Conservation (phyloP, 1,140 invertebrate species). For the Hylyphantes graminicola region DNA sequence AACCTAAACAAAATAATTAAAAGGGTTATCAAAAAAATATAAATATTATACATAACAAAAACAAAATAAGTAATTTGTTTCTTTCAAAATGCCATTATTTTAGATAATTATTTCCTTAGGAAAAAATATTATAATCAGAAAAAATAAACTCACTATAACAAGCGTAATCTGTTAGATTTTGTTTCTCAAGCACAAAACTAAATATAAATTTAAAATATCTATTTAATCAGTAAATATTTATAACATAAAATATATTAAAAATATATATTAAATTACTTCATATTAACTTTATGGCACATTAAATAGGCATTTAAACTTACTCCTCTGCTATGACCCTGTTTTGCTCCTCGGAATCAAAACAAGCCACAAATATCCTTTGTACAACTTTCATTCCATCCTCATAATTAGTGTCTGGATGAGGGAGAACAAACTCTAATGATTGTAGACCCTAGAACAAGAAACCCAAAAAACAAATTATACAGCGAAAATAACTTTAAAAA, state of each 20-base stretch:
- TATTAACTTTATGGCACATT: neutral
- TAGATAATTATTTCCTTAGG: too few species aligned
- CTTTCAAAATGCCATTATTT: too few species aligned
- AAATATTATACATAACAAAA: neutral
- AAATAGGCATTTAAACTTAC: slow-evolving; percentile 62
- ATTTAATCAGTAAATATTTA: too few species aligned
- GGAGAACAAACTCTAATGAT: slow-evolving; percentile 76
- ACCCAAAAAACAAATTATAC: neutral
- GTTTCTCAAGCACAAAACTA: too few species aligned
- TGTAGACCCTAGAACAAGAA: slow-evolving; percentile 72
- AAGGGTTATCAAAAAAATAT: neutral
- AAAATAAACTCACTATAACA: too few species aligned
- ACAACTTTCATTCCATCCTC: slow-evolving; percentile 74
- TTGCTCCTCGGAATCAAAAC: slow-evolving; percentile 73
- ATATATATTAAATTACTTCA: too few species aligned
- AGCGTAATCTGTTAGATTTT: too few species aligned
- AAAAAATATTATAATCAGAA: too few species aligned
- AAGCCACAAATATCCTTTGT: slow-evolving; percentile 81
- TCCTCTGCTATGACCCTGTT: slow-evolving; percentile 65
- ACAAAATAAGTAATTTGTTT: too few species aligned
- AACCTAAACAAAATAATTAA: slow-evolving; percentile 66
- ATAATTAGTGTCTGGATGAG: slow-evolving; percentile 72
- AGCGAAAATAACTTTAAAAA: too few species aligned
- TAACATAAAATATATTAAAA: too few species aligned
- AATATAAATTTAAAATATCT: too few species aligned